Base-by-base conservation (phyloP, 2,113 vertebrate species). In the Rousettus leschenaultii region DNA sequence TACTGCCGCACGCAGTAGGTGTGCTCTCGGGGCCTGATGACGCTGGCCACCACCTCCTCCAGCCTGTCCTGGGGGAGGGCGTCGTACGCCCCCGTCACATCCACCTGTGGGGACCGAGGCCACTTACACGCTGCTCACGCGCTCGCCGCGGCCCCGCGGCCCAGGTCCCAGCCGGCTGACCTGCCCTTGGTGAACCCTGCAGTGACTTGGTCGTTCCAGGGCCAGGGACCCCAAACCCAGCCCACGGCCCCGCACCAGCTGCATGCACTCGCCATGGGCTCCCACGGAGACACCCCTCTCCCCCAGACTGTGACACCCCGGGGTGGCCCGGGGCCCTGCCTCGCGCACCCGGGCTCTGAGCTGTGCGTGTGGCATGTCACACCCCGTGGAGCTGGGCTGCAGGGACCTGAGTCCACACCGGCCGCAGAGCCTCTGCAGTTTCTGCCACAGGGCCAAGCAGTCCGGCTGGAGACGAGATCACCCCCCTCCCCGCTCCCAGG, bases 41-140 rank as follows among this genome's bases (percentile, higher is more conserved):
- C 96, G 10, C 92, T 97, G 0, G 97, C 97, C 5, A 99, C 95
- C 88, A 99, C 99, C 95, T 99, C 98, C 10, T 98, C 92, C 2
- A 99, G 99, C 96, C 99, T 99, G 5, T 98, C 95, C 89, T 99
- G 99, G 40, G 99, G 99, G 48, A 99, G 99, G 92, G 98, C 98
- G 35, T 99, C 99, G 6, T 98, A 99, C 7, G 99, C 99, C 14
- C 99, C 98, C 15, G 98, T 99, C 40, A 99, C 98, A 63, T 99
- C 99, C 92, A 99, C 98, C 99, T 99, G 71, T 13, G 84, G 74
- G 0, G 95, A 51, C 0, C 2, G 22, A 71, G 22, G n/a, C n/a
- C 19, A 7, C 38, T 51, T 4, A 38, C 5, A 38, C 13, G n/a
- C 74, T 19, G 26, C 65, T 63, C 35, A 43, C 21, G 8, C 2